Percentiles rank a stretch among this genome's conserved stretches.
These are phyloP conservation scores for Diachasma alloeum DNA, from an alignment of 1,140 invertebrate genomes.

Conservation along the genomic window DNA sequence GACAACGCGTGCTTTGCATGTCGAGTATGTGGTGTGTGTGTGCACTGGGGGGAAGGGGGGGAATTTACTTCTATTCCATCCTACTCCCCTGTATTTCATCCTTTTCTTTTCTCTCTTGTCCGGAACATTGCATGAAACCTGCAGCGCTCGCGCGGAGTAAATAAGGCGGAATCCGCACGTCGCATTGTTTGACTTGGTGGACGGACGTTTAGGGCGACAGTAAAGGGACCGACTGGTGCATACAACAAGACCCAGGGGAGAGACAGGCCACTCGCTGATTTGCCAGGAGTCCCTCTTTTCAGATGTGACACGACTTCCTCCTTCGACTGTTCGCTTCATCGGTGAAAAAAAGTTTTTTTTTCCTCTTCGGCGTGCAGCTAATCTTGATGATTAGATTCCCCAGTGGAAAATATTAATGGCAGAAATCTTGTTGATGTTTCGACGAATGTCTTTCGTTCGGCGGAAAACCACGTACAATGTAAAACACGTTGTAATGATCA, in stretches of 20 bases:
- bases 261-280: conserved; percentile 45
- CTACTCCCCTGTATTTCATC: background rate
- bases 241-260: conserved; percentile 45
- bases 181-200: conserved; percentile 54
- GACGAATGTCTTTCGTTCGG: too few relatives aligned
- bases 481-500: too few relatives aligned
- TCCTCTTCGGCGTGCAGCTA: background rate
- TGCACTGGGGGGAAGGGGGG: background rate
- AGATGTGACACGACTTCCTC: background rate
- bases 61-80: conserved; percentile 13
- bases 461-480: too few relatives aligned
- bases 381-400: too few relatives aligned
- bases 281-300: conserved; percentile 40
- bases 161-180: conserved; percentile 56
- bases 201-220: conserved; percentile 52
- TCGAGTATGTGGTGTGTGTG: conserved; percentile 37
- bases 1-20: conserved; percentile 58
- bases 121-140: background rate
- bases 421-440: too few relatives aligned
- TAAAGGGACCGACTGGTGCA: conserved; percentile 50
- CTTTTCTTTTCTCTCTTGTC: background rate
- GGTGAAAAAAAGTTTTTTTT: too few relatives aligned
- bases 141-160: conserved; percentile 40
- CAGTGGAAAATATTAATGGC: too few relatives aligned
- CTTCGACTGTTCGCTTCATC: background rate